phyloP scores from a whole-genome alignment of 2,113 vertebrate species.

The Epinephelus lanceolatus region DNA sequence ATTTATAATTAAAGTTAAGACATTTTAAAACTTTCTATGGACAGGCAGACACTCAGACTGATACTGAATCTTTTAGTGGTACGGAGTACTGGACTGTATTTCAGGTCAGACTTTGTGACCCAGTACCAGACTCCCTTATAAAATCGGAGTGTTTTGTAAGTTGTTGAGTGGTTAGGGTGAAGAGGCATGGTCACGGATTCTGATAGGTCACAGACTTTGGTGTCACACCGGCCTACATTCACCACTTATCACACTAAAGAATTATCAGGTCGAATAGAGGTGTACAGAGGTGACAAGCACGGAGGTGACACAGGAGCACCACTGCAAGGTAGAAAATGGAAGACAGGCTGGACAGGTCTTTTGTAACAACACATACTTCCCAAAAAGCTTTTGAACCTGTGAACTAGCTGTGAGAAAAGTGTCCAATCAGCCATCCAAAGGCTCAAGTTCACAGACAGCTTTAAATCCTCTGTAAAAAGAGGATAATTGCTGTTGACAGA shows the following conservation, averaged over 20 bases:
- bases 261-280: not conserved
- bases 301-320: not conserved
- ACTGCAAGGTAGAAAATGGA: not conserved
- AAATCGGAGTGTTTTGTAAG: too few relatives aligned
- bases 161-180: too few relatives aligned
- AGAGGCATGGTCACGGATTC: too few relatives aligned
- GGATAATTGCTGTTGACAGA: not conserved
- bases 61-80: too few relatives aligned
- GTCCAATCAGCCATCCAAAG: not conserved
- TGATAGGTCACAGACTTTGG: too few relatives aligned
- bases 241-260: not conserved
- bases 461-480: not conserved
- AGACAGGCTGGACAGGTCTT: not conserved
- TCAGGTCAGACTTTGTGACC: too few relatives aligned
- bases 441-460: not conserved
- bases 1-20: too few relatives aligned
- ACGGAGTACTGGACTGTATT: too few relatives aligned
- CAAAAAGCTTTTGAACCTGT: not conserved
- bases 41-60: too few relatives aligned
- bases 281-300: not conserved
- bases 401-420: not conserved
- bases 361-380: not conserved
- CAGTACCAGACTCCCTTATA: too few relatives aligned
- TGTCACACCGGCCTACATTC: too few relatives aligned
- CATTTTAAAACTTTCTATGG: too few relatives aligned